A percentile compares a stretch with the other conserved stretches of the same genome.
These are phyloP conservation scores for Syrrhaptes paradoxus DNA, from an alignment of 2,113 vertebrate genomes.

Conservation along the genomic window DNA sequence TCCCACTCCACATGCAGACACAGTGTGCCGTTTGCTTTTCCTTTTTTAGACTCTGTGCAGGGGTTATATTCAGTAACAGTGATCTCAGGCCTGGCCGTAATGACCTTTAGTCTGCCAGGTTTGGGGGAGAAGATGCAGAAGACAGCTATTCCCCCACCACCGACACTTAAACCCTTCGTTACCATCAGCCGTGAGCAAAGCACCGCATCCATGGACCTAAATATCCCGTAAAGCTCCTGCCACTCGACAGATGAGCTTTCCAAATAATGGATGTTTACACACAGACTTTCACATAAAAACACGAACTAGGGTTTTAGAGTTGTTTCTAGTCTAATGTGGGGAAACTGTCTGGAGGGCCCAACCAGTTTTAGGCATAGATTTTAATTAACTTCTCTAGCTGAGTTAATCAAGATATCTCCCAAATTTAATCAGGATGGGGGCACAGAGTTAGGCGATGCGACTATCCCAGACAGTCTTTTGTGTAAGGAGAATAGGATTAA, in stretches of 20 bases:
- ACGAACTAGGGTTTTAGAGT: neutral
- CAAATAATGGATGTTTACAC: neutral
- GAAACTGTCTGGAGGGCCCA: conserved; percentile 35
- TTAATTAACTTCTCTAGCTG: conserved; percentile 61
- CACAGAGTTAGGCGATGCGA: neutral
- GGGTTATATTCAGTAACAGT: conserved; percentile 49
- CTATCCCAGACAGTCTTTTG: neutral
- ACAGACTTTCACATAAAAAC: neutral
- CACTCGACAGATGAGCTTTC: rapidly evolving
- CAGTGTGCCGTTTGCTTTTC: conserved; percentile 34
- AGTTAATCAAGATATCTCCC: conserved; percentile 57
- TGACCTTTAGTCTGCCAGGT: conserved; percentile 21
- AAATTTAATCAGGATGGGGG: neutral
- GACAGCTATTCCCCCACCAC: no score
- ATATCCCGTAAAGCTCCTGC: rapidly evolving
- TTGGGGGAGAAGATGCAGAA: neutral
- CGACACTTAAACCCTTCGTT: no score
- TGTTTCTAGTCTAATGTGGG: neutral
- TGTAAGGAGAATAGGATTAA: neutral
- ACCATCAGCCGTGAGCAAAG: neutral
- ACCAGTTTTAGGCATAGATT: conserved; percentile 14
- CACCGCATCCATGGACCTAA: neutral
- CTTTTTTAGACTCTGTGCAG: conserved; percentile 51
- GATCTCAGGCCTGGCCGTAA: conserved; percentile 43
- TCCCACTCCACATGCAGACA: conserved; percentile 49